Percentiles rank a stretch among this genome's conserved stretches.
Evolutionary conservation across 2,888 invertebrate genomes (phyloP).

Genomic region (Leptinotarsa haldemani): DNA sequence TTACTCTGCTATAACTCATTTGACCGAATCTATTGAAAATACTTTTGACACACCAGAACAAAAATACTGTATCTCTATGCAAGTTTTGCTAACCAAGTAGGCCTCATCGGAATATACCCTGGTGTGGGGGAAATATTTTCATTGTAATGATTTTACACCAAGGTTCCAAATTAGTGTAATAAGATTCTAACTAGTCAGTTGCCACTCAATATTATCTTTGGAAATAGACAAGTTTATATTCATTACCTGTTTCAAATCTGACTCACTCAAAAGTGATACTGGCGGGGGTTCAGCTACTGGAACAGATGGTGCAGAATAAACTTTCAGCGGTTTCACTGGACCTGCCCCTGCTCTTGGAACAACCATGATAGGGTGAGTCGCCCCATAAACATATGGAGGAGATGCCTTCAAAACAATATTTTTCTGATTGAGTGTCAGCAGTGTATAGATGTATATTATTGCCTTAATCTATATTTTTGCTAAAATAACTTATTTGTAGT

Average conservation of each 20-base stretch:
- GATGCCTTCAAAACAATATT: slow-evolving; percentile 39
- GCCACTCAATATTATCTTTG: background rate
- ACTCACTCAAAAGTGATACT: slow-evolving; percentile 67
- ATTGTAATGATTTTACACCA: too few species aligned
- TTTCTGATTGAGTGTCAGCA: slow-evolving; percentile 2
- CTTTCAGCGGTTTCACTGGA: slow-evolving; percentile 64
- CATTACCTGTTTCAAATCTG: slow-evolving; percentile 74
- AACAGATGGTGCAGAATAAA: slow-evolving; percentile 64
- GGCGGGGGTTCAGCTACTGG: slow-evolving; percentile 53
- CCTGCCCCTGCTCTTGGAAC: slow-evolving; percentile 70
- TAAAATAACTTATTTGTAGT: too few species aligned
- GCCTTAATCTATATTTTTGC: too few species aligned
- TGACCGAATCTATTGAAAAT: too few species aligned
- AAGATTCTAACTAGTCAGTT: too few species aligned
- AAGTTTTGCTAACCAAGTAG: too few species aligned
- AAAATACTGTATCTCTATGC: too few species aligned
- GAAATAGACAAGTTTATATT: background rate
- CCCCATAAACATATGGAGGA: slow-evolving; percentile 63
- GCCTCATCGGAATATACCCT: too few species aligned
- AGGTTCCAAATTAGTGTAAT: too few species aligned
- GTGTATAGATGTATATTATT: background rate
- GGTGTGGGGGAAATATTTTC: too few species aligned
- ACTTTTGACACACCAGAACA: too few species aligned
- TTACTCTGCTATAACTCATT: too few species aligned
- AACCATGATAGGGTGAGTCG: slow-evolving; percentile 78